Percentiles rank a stretch among this genome's conserved stretches.
phyloP scores from a whole-genome alignment of 2,888 invertebrate species.

The Odontocerum albicorne region DNA sequence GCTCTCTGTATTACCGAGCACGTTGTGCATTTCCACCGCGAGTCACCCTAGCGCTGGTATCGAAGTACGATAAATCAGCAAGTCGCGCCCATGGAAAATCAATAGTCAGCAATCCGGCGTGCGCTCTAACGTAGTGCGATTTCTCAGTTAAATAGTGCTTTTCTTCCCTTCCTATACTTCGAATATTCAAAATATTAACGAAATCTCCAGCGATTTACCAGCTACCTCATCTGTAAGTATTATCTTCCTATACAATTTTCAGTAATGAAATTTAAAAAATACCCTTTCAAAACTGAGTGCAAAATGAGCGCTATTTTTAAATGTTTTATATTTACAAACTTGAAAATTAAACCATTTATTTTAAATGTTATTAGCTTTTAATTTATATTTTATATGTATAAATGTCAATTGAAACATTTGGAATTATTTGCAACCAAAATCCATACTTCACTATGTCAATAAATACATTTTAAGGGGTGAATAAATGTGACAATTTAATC shows the following conservation, averaged over 20 bases:
- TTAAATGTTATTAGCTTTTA: no score
- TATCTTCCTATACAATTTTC: background rate
- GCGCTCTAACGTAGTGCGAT: conserved; percentile 13
- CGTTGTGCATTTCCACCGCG: conserved; percentile 21
- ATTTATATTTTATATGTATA: no score
- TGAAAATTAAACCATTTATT: no score
- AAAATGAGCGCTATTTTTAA: background rate
- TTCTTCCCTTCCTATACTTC: conserved; percentile 7
- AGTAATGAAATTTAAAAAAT: background rate
- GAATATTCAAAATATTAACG: background rate
- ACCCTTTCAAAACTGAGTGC: background rate
- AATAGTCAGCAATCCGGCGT: conserved; percentile 30
- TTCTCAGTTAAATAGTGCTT: conserved; percentile 8
- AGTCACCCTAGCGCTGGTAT: conserved; percentile 21
- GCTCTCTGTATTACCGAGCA: no score
- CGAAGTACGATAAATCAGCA: conserved; percentile 17
- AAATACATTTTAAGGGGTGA: no score
- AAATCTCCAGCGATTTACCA: background rate
- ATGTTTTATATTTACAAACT: background rate
- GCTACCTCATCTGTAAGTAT: background rate
- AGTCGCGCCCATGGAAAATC: conserved; percentile 33
- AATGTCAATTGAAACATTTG: no score
- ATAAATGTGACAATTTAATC: no score
- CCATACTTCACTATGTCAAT: no score
- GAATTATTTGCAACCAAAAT: no score